Evolutionary conservation across 2,797 vertebrate genomes (phyloP).

Genomic region (Remorina albescens): DNA sequence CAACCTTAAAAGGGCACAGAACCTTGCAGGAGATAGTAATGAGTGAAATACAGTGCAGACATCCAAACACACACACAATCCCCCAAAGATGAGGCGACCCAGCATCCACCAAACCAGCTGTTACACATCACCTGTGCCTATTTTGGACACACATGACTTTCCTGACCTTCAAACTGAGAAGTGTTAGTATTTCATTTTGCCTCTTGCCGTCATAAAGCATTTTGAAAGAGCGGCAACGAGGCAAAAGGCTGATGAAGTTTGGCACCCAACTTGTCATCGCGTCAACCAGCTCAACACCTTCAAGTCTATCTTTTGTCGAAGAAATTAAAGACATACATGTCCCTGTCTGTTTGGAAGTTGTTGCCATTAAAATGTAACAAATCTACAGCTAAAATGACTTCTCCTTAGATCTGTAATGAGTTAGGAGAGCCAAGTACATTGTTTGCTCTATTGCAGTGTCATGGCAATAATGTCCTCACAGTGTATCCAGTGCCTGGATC

Average conservation of each 20-base stretch:
- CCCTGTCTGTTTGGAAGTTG: constrained; percentile 24
- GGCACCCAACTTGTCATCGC: constrained; percentile 32
- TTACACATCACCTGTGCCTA: constrained; percentile 47
- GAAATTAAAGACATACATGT: constrained; percentile 9
- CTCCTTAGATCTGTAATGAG: constrained; percentile 7
- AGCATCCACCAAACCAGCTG: constrained; percentile 54
- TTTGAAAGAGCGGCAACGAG: constrained; percentile 18
- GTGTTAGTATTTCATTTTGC: constrained; percentile 45
- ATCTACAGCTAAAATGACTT: constrained; percentile 13
- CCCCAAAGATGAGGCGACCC: constrained; percentile 27
- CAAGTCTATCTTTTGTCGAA: constrained; percentile 24
- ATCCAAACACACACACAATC: constrained; percentile 16
- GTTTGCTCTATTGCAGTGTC: constrained; percentile 37
- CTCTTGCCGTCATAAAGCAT: constrained; percentile 19
- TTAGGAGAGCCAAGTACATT: constrained; percentile 21
- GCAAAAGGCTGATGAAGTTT: constrained; percentile 25
- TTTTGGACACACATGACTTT: constrained; percentile 42
- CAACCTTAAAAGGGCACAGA: constrained; percentile 74
- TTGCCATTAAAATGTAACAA: constrained; percentile 21
- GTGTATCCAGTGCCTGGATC: constrained; percentile 34
- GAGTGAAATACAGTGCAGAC: constrained; percentile 55
- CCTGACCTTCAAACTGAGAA: constrained; percentile 44
- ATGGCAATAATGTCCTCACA: constrained; percentile 34
- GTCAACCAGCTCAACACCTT: constrained; percentile 31
- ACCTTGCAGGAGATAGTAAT: constrained; percentile 68